A percentile compares a stretch with the other conserved stretches of the same genome.
Conservation (phyloP, 92 coral and sea anemone genomes). For the Zoanthus sansibaricus region DNA sequence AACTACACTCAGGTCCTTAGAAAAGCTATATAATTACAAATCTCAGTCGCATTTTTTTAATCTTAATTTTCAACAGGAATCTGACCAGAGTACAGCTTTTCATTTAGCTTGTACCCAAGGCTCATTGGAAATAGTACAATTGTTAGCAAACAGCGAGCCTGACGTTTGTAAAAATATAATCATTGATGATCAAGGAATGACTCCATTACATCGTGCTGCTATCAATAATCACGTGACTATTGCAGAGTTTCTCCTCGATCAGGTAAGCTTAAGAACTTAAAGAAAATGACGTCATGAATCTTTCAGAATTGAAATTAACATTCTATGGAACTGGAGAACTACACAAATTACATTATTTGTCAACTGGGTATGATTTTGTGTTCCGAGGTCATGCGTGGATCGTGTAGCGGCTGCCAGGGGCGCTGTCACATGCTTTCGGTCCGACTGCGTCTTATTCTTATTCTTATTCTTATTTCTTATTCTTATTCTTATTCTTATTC, state of each 20-base stretch:
- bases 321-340: not conserved
- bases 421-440: not conserved
- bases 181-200: constrained; percentile 79
- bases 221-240: constrained; percentile 69
- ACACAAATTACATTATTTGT: no score
- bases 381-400: not conserved
- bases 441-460: not conserved
- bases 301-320: no score
- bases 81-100: constrained; percentile 83
- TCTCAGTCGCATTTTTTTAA: not conserved
- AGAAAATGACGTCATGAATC: no score
- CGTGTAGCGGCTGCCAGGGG: no score
- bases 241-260: constrained; percentile 74
- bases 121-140: constrained; percentile 82
- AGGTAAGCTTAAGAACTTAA: constrained; percentile 58
- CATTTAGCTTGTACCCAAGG: constrained; percentile 88
- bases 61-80: constrained; percentile 50
- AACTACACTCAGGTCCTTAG: no score
- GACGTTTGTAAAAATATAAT: constrained; percentile 61
- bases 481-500: not conserved
- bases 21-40: not conserved
- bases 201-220: constrained; percentile 84
- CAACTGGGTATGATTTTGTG: no score
- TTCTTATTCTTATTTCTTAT: not conserved
- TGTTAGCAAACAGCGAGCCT: constrained; percentile 52